Conservation (phyloP, 1,140 invertebrate genomes). For the Bombus consobrinus region DNA sequence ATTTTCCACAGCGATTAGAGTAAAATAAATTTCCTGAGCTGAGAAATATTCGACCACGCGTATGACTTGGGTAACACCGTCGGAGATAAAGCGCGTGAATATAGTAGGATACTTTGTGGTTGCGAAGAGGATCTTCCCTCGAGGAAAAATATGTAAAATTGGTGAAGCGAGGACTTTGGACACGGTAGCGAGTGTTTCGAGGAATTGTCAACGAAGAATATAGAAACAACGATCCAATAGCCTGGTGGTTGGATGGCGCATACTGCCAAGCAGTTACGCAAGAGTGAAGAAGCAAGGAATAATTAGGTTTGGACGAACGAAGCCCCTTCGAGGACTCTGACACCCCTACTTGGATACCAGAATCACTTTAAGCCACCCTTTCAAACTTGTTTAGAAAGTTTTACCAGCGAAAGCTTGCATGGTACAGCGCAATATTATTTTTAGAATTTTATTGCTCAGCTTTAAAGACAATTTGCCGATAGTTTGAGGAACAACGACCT, state of each 20-base stretch:
- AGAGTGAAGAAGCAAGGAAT: not conserved
- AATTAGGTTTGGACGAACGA: constrained; percentile 41
- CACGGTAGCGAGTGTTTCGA: not conserved
- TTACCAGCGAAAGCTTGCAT: too few species aligned
- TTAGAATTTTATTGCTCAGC: not conserved
- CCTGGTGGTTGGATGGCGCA: not conserved
- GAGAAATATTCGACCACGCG: too few species aligned
- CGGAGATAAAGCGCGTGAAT: too few species aligned
- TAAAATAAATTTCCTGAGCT: too few species aligned
- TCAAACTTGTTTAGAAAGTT: not conserved
- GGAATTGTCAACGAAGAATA: not conserved
- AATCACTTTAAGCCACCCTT: not conserved
- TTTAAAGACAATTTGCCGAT: not conserved
- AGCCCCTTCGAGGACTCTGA: constrained; percentile 13
- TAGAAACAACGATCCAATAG: not conserved
- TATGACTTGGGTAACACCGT: too few species aligned
- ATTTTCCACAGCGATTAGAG: too few species aligned
- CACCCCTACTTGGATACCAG: not conserved
- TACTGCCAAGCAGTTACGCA: constrained; percentile 12
- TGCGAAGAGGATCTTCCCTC: too few species aligned
- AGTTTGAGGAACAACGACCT: not conserved
- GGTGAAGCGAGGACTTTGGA: not conserved
- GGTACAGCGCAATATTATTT: not conserved
- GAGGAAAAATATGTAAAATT: not conserved
- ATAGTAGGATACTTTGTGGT: too few species aligned